phyloP scores from a whole-genome alignment of 2,797 vertebrate genomes.

The Gadopsis marmoratus region DNA sequence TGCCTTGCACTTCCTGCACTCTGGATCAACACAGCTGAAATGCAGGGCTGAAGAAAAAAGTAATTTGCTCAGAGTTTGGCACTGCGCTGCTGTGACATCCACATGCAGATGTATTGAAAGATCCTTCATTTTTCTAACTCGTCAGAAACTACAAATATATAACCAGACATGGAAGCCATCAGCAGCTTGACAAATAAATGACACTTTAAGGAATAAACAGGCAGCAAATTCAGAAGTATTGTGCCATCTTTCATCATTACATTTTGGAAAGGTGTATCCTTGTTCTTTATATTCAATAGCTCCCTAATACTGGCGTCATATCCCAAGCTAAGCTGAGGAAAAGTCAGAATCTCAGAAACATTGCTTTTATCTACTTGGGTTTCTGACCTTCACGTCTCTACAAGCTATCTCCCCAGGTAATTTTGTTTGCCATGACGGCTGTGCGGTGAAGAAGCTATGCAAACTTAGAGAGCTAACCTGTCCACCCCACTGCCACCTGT shows the following conservation, averaged over 20 bases:
- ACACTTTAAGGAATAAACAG: constrained; percentile 57
- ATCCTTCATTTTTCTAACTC: constrained; percentile 47
- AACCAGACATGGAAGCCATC: constrained; percentile 25
- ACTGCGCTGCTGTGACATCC: constrained; percentile 41
- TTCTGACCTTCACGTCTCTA: constrained; percentile 69
- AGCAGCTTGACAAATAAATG: constrained; percentile 55
- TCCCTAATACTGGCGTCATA: constrained; percentile 48
- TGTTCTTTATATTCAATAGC: constrained; percentile 51
- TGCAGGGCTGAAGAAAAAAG: constrained; percentile 52
- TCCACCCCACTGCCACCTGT: constrained; percentile 64
- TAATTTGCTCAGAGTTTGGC: constrained; percentile 53
- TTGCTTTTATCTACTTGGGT: constrained; percentile 60
- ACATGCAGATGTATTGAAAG: constrained; percentile 51
- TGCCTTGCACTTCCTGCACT: constrained; percentile 40
- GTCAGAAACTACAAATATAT: constrained; percentile 46
- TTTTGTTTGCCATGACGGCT: constrained; percentile 68
- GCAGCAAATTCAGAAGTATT: constrained; percentile 36
- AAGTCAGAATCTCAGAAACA: constrained; percentile 44
- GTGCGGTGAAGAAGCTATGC: constrained; percentile 67
- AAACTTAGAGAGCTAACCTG: constrained; percentile 72
- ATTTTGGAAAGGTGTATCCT: constrained; percentile 52
- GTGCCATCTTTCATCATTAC: constrained; percentile 54
- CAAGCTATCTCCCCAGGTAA: constrained; percentile 64
- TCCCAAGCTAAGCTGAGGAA: constrained; percentile 49
- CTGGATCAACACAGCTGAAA: constrained; percentile 49